These are phyloP conservation scores for Leptatherina wallacei DNA, from an alignment of 2,797 vertebrate genomes.

Conservation along the genomic window DNA sequence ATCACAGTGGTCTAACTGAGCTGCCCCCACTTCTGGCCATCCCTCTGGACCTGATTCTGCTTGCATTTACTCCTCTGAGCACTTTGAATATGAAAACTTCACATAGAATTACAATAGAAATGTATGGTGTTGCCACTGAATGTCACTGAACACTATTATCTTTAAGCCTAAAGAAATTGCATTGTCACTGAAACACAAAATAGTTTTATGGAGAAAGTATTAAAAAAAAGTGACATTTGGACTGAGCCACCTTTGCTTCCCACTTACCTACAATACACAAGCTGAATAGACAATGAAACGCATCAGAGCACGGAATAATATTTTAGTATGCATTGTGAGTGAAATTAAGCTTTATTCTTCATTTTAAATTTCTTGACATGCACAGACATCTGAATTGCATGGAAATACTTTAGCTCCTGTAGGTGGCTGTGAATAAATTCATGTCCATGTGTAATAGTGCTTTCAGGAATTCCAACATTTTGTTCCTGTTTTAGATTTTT, in stretches of 20 bases:
- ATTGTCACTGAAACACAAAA: constrained; percentile 29
- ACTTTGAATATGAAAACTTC: constrained; percentile 11
- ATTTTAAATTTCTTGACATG: constrained; percentile 42
- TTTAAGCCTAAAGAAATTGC: constrained; percentile 1
- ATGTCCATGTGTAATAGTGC: constrained; percentile 24
- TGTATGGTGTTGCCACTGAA: background rate
- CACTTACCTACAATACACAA: constrained; percentile 43
- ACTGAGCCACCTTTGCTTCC: constrained; percentile 55
- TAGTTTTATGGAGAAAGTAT: constrained; percentile 39
- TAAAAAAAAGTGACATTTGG: constrained; percentile 42
- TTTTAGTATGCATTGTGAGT: constrained; percentile 64
- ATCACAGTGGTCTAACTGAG: background rate
- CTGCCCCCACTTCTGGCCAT: background rate
- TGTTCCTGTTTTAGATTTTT: background rate
- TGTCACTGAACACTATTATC: constrained; percentile 1
- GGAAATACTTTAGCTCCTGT: constrained; percentile 33
- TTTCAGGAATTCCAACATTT: constrained; percentile 2
- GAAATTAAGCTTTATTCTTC: constrained; percentile 67
- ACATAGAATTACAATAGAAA: background rate
- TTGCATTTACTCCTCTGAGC: constrained; percentile 6
- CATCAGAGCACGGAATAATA: constrained; percentile 57
- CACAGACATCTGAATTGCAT: constrained; percentile 35
- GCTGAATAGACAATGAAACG: constrained; percentile 67
- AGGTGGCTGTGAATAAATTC: constrained; percentile 42
- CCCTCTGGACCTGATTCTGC: background rate